Evolutionary conservation across 2,113 vertebrate genomes (phyloP), one percentile per base, ranked within the genome.

Genomic region (Hoplias malabaricus): DNA sequence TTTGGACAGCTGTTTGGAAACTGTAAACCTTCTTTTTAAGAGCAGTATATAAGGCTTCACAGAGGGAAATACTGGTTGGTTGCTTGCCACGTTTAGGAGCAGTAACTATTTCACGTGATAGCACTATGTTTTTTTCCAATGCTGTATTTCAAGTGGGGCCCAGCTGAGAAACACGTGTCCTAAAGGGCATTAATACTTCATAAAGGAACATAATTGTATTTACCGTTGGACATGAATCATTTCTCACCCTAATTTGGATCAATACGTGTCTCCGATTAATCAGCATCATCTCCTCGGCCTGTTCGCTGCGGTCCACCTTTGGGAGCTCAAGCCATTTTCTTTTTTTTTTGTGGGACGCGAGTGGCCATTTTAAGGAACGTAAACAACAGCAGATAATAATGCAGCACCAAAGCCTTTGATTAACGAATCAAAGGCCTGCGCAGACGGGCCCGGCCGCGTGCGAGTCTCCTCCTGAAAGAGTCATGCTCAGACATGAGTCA

Each of bases 401-500:
- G 69, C 57, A 54, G 53, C 62, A 43, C 61, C n/a, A 75, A 75
- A 53, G 68, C 50, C 36, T 72, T 31, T 63, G 27, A 81, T 79
- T 57, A 81, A 72, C 40, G 72, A 79, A 75, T 78, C 78, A 66
- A 79, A 79, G 38, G 72, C 59, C 40, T 79, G 36, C 50, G 68
- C 25, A 75, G 50, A 68, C 36, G 42, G 8, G 43, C 43, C 74
- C 21, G 50, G 19, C 23, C 46, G 46, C 46, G 34, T 13, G 66
- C 31, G n/a, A 63, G 67, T 62, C 72, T 68, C 73, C 62, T 80
- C 48, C 43, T 33, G 31, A 56, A 27, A 72, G 70, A 66, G 43
- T 79, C 69, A 59, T 3, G 9, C 69, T 73, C 50, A 54, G 67
- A 75, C 71, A 80, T 79, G 69, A 84, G 57, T 84, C 77, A 82